These are phyloP conservation scores for Lepilemur ruficaudatus DNA, from an alignment of 2,797 vertebrate genomes.

Conservation along the genomic window DNA sequence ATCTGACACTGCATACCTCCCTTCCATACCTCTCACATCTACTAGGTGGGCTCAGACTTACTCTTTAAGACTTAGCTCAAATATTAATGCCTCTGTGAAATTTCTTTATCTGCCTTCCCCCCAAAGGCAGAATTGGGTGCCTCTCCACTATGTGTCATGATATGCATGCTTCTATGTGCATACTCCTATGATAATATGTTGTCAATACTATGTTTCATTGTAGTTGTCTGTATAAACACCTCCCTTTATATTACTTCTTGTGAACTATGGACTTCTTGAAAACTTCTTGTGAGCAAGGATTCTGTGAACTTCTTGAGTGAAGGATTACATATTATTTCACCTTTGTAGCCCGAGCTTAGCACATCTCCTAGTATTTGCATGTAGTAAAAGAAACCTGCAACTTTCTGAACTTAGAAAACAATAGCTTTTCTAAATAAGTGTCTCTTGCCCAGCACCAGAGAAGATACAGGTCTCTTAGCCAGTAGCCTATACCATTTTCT, in stretches of 20 bases:
- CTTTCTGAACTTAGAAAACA: conserved; percentile 44
- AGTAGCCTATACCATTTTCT: neutral
- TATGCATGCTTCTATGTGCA: neutral
- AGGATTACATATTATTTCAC: neutral
- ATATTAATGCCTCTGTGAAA: conserved; percentile 26
- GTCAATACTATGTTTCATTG: neutral
- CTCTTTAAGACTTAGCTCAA: conserved; percentile 30
- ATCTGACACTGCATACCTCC: neutral
- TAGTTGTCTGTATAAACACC: neutral
- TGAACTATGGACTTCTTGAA: neutral
- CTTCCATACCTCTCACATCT: neutral
- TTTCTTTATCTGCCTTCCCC: neutral
- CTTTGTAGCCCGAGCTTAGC: neutral
- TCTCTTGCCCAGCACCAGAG: neutral
- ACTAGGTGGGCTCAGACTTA: neutral
- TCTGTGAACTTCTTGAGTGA: conserved; percentile 9
- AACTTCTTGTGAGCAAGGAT: neutral
- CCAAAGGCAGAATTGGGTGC: neutral
- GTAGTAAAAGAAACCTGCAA: conserved; percentile 6
- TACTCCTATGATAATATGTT: neutral
- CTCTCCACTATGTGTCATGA: neutral
- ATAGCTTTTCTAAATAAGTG: conserved; percentile 31
- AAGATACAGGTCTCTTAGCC: neutral
- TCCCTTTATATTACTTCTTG: neutral
- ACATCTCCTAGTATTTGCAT: neutral